These are phyloP conservation scores for Alosa sapidissima DNA, from an alignment of 2,797 vertebrate species.

Conservation along the genomic window DNA sequence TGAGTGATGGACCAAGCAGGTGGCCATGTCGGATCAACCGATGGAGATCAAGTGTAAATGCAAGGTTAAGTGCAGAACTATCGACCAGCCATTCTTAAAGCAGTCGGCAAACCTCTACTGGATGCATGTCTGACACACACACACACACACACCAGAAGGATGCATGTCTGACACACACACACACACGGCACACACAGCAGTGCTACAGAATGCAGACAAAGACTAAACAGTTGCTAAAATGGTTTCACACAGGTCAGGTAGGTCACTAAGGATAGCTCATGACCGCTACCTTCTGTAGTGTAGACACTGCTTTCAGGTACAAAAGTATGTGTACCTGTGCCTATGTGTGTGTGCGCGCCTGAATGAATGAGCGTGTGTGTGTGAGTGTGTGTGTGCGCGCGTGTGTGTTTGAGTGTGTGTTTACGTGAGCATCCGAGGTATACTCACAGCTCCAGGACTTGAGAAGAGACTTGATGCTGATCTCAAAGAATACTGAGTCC, in stretches of 20 bases:
- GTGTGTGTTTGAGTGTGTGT: background rate
- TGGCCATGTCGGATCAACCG: background rate
- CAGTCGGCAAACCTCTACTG: background rate
- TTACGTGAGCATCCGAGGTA: conserved; percentile 15
- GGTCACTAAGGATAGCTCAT: background rate
- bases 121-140: background rate
- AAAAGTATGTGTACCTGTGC: background rate
- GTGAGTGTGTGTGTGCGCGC: background rate
- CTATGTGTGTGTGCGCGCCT: background rate
- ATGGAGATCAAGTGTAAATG: background rate
- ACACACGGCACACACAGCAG: background rate
- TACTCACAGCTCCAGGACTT: conserved; percentile 98
- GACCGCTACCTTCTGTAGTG: too few species aligned
- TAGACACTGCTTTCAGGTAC: background rate
- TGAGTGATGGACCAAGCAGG: background rate
- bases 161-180: too few species aligned
- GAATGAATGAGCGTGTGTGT: background rate
- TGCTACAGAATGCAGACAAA: too few species aligned
- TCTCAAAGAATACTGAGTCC: conserved; percentile 97
- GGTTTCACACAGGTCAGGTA: background rate
- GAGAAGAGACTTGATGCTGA: conserved; percentile 97
- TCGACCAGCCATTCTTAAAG: background rate
- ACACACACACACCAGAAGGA: background rate
- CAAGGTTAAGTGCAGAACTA: background rate
- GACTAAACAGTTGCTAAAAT: background rate